Conservation (phyloP, 2,888 invertebrate species). For the Cacoxenus indagator region DNA sequence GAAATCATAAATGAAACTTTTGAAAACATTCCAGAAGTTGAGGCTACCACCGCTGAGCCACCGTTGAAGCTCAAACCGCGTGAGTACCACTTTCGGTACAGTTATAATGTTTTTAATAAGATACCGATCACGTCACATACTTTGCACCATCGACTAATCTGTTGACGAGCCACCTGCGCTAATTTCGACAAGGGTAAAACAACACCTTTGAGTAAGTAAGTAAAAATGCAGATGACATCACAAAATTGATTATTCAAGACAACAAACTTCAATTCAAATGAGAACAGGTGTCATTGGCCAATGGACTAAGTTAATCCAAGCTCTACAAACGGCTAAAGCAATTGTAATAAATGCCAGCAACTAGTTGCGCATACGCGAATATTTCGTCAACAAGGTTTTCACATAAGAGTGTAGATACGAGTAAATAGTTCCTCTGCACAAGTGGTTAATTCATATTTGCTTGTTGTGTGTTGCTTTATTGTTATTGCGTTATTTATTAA, state of each 20-base stretch:
- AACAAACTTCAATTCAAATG: background rate
- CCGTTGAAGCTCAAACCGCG: too few species aligned
- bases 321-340: background rate
- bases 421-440: background rate
- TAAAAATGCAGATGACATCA: background rate
- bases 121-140: too few species aligned
- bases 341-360: slow-evolving; percentile 5
- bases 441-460: background rate
- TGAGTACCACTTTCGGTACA: too few species aligned
- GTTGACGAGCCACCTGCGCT: too few species aligned
- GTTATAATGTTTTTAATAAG: too few species aligned
- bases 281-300: slow-evolving; percentile 3
- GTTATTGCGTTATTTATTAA: background rate
- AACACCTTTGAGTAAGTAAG: too few species aligned
- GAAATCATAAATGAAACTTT: too few species aligned
- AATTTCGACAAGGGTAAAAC: too few species aligned
- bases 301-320: background rate
- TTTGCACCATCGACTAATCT: too few species aligned
- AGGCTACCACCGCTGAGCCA: too few species aligned
- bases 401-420: background rate
- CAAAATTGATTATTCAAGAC: background rate
- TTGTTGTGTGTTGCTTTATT: background rate
- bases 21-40: too few species aligned
- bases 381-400: background rate
- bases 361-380: background rate